These are phyloP conservation scores for Cottoperca gobio DNA, from an alignment of 2,797 vertebrate species.

Conservation along the genomic window DNA sequence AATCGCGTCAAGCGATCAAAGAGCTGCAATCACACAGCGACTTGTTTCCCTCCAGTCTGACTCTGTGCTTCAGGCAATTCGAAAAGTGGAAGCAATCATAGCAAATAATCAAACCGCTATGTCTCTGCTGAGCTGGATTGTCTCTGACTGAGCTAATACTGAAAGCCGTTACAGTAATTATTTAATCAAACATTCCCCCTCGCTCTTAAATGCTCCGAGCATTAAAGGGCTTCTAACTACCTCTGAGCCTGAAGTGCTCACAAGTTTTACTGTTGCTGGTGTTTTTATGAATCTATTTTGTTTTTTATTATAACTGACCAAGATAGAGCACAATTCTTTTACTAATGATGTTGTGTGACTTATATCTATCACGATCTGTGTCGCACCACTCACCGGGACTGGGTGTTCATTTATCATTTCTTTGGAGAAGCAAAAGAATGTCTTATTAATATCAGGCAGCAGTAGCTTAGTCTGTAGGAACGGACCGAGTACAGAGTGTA, in stretches of 20 bases:
- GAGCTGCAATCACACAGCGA: constrained; percentile 42
- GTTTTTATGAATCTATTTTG: no score
- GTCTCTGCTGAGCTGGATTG: constrained; percentile 21
- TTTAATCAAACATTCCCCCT: constrained; percentile 34
- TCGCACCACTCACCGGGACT: no score
- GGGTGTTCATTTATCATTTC: no score
- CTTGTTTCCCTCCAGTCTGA: constrained; percentile 20
- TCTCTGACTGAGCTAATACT: constrained; percentile 24
- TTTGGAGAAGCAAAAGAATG: no score
- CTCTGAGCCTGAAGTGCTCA: not conserved
- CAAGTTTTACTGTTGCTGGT: not conserved
- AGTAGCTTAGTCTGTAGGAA: no score
- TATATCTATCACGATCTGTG: no score
- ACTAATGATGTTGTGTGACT: no score
- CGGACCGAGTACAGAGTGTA: no score
- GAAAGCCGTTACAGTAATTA: constrained; percentile 34
- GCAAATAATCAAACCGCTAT: constrained; percentile 23
- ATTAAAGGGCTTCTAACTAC: not conserved
- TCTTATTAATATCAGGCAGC: no score
- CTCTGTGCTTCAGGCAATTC: constrained; percentile 29
- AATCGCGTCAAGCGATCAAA: constrained; percentile 46
- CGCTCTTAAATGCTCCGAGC: constrained; percentile 3
- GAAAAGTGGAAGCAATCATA: constrained; percentile 45
- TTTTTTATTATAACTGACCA: no score
- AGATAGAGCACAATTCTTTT: no score